Base-by-base conservation (phyloP, 2,797 vertebrate species). In the Erethizon dorsatum region DNA sequence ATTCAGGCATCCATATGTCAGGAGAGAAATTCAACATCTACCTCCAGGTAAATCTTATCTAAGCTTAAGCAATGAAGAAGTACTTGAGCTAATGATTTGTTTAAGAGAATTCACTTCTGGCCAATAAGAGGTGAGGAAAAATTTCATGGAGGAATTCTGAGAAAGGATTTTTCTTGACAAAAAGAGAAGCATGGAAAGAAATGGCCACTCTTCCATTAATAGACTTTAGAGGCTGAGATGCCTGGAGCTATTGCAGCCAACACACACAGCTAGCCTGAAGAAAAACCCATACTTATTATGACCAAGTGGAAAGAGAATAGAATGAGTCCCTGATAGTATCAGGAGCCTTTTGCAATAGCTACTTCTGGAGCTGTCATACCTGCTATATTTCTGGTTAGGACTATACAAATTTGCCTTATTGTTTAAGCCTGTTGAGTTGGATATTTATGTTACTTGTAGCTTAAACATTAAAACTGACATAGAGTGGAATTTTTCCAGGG, bases 401-500 rank as follows among this genome's bases (percentile, higher is more conserved):
- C 45, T 33, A 57, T 11, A 47, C 4, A 63, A n/a, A 26, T 84
- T 57, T 20, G 10, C 41, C 52, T 86, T 65, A 84, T 84, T 84
- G 79, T 82, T 95, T 91, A 69, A 80, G 61, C 26, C 57, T 50
- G 8, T 33, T 41, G 45, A 78, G 31, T 47, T 2, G 3, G 37
- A 67, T 85, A 57, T 52, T 91, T 90, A 73, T 93, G 33, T 41
- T 59, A 45, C 20, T 14, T 75, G 12, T 26, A 26, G 41, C 28
- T 91, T 93, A 71, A 77, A 37, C 50, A 69, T 79, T 75, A 91
- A 96, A 90, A 79, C 41, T 8, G 47, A 73, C n/a, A 79, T 10
- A 31, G 4, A 28, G 77, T 84, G 50, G 31, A 56, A 61, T 31
- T 54, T 84, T 90, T 83, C 50, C 24, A 73, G 17, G 28, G 31